phyloP scores from a whole-genome alignment of 2,888 invertebrate genomes.

The Philonicus albiceps region DNA sequence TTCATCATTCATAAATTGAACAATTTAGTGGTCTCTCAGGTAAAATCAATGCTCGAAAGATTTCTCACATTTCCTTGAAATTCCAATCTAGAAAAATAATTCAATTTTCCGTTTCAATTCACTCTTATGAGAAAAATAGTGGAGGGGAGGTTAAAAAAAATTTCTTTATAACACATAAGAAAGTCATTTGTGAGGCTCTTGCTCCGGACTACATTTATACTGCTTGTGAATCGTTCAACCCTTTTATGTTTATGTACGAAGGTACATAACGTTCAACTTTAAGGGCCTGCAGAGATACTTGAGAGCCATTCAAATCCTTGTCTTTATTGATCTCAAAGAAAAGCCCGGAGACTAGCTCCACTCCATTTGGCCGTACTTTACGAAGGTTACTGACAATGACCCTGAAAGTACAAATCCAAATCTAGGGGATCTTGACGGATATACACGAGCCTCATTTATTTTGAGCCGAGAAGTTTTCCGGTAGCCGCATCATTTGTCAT shows the following conservation, averaged over 20 bases:
- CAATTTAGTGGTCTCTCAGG: neutral
- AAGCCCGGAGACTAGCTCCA: neutral
- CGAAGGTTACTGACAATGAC: neutral
- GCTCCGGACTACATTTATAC: neutral
- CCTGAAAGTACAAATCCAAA: neutral
- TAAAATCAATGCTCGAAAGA: neutral
- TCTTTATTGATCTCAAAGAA: neutral
- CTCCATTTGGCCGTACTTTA: neutral
- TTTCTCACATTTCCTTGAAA: neutral
- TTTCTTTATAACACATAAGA: neutral
- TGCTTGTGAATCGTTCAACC: neutral
- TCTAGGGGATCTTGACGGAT: neutral
- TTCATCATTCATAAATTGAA: neutral
- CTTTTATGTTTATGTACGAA: neutral
- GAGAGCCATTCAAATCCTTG: neutral
- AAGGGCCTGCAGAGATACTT: neutral
- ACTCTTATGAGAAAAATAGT: neutral
- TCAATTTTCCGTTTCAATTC: neutral
- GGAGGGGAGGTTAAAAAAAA: neutral
- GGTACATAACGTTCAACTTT: neutral
- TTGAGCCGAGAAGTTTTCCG: neutral
- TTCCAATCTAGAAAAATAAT: neutral
- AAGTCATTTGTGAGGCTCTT: neutral
- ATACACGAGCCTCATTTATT: neutral
- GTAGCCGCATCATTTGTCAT: neutral